Conservation (phyloP, 2,797 vertebrate genomes). For the Phataginus tricuspis region DNA sequence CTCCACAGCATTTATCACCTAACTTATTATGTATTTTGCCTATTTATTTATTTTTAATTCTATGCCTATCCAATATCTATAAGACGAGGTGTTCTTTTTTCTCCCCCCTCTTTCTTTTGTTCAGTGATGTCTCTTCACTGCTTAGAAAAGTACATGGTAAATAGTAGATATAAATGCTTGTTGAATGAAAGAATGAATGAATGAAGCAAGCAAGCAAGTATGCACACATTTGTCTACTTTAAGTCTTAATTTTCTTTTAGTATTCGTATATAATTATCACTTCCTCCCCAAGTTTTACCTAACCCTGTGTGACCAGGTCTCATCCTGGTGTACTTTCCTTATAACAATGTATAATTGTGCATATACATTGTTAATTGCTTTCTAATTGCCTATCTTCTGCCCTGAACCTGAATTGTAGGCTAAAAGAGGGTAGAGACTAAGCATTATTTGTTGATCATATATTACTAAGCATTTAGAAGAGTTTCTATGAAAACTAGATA, state of each 20-base stretch:
- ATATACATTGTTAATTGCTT: background rate
- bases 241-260: background rate
- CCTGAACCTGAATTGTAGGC: background rate
- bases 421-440: background rate
- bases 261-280: rapidly evolving
- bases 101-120: background rate
- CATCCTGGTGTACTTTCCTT: background rate
- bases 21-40: background rate
- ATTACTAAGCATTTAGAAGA: background rate
- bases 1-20: background rate
- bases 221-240: background rate
- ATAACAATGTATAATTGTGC: background rate
- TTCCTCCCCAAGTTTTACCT: background rate
- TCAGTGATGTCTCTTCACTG: background rate
- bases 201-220: too few species aligned
- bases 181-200: background rate
- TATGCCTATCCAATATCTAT: background rate
- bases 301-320: background rate
- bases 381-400: background rate
- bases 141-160: background rate
- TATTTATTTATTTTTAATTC: background rate
- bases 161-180: background rate
- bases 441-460: background rate
- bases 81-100: background rate
- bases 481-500: background rate